Evolutionary conservation across 2,797 vertebrate species (phyloP).

Genomic region (Anguilla pacifica): DNA sequence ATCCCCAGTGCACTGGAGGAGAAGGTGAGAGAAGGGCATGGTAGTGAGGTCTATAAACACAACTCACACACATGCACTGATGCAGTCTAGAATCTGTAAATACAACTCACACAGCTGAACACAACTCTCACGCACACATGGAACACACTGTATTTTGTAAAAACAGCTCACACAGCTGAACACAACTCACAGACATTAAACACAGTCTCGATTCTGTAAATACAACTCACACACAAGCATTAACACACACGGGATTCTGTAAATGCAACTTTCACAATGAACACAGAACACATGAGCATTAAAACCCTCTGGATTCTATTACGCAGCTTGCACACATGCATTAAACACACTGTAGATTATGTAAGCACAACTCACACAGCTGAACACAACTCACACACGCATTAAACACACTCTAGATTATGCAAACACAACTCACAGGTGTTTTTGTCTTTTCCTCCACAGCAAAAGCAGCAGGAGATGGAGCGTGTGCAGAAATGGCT

Average conservation of each 20-base stretch:
- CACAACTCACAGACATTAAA: no score
- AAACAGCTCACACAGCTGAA: no score
- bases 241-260: no score
- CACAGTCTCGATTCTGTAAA: background rate
- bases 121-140: background rate
- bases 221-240: background rate
- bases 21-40: slow-evolving; percentile 70
- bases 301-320: no score
- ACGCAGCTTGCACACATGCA: background rate
- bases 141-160: background rate
- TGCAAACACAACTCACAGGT: background rate
- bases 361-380: background rate
- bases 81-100: background rate
- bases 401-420: background rate
- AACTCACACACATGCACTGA: background rate
- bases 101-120: background rate
- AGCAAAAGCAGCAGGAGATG: slow-evolving; percentile 86
- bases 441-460: slow-evolving; percentile 30
- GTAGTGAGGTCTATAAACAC: background rate
- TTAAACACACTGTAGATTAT: background rate
- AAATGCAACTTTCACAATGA: background rate
- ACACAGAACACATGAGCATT: no score
- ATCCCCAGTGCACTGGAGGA: slow-evolving; percentile 78
- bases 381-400: background rate
- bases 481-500: slow-evolving; percentile 87